Percentiles rank a stretch among this genome's conserved stretches.
Evolutionary conservation across 2,113 vertebrate species (phyloP).

Genomic region (Myotis yumanensis): DNA sequence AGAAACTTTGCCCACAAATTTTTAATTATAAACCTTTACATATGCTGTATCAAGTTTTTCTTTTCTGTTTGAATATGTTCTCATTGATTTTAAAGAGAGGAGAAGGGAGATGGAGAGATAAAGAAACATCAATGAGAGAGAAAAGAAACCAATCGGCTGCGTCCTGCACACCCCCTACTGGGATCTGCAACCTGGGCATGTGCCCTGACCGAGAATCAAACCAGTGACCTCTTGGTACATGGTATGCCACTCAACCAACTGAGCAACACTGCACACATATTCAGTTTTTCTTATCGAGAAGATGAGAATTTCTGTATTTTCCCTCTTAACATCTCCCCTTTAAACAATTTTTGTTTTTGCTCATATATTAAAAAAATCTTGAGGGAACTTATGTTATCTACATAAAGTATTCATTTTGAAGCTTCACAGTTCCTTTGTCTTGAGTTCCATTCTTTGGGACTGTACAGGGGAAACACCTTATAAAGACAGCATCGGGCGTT

Average conservation of each 20-base stretch:
- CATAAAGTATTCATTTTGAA: constrained; percentile 39
- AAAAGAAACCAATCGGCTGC: too few relatives aligned
- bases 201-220: too few relatives aligned
- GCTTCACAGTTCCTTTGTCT: constrained; percentile 22
- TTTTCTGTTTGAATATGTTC: background rate
- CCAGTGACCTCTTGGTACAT: too few relatives aligned
- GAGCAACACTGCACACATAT: background rate
- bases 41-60: background rate
- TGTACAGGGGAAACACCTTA: constrained; percentile 26
- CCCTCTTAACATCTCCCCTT: background rate
- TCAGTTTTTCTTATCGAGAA: background rate
- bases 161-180: too few relatives aligned
- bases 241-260: too few relatives aligned
- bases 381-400: constrained; percentile 28
- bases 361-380: constrained; percentile 31
- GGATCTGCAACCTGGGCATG: too few relatives aligned
- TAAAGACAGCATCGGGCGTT: background rate
- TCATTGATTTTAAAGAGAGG: too few relatives aligned
- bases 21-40: constrained; percentile 29
- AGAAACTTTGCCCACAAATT: background rate
- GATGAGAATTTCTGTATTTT: constrained; percentile 37
- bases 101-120: too few relatives aligned
- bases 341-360: constrained; percentile 30
- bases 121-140: too few relatives aligned
- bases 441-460: constrained; percentile 43